phyloP scores from a whole-genome alignment of 2,888 invertebrate genomes.

The Ceratothoa steindachneri region DNA sequence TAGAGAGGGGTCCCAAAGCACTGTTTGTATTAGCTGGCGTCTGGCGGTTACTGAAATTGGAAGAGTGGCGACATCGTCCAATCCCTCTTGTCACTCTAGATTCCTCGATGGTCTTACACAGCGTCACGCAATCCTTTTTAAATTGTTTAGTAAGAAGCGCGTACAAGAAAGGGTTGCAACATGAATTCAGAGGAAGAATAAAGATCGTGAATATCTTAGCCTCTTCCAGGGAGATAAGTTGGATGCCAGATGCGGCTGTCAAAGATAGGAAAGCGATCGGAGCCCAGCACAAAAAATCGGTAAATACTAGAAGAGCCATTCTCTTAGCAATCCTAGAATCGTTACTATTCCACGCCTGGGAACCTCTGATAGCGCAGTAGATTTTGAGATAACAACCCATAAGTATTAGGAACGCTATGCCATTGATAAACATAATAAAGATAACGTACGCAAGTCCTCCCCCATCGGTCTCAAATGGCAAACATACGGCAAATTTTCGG shows the following conservation, averaged over 20 bases:
- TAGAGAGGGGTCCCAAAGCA: conserved; percentile 70
- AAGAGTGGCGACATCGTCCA: conserved; percentile 79
- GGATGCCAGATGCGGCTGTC: conserved; percentile 86
- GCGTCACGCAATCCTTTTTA: conserved; percentile 92
- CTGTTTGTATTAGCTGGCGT: conserved; percentile 77
- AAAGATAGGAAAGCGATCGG: conserved; percentile 94
- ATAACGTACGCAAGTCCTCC: conserved; percentile 81
- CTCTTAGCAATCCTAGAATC: conserved; percentile 92
- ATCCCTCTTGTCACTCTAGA: conserved; percentile 82
- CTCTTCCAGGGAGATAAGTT: conserved; percentile 85
- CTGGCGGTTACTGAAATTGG: conserved; percentile 80
- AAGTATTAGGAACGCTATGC: conserved; percentile 85
- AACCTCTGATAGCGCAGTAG: conserved; percentile 94
- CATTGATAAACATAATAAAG: conserved; percentile 84
- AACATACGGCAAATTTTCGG: conserved; percentile 90
- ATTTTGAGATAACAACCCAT: conserved; percentile 95
- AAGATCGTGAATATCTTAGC: conserved; percentile 87
- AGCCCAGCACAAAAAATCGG: conserved; percentile 96
- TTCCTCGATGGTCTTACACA: conserved; percentile 93
- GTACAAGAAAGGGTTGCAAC: conserved; percentile 96
- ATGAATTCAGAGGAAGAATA: conserved; percentile 89
- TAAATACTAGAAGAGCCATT: conserved; percentile 94
- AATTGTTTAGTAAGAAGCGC: conserved; percentile 96
- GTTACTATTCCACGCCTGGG: conserved; percentile 90
- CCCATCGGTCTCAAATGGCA: conserved; percentile 85